These are phyloP conservation scores for Platycheirus albimanus DNA, from an alignment of 2,888 invertebrate genomes.

Conservation along the genomic window DNA sequence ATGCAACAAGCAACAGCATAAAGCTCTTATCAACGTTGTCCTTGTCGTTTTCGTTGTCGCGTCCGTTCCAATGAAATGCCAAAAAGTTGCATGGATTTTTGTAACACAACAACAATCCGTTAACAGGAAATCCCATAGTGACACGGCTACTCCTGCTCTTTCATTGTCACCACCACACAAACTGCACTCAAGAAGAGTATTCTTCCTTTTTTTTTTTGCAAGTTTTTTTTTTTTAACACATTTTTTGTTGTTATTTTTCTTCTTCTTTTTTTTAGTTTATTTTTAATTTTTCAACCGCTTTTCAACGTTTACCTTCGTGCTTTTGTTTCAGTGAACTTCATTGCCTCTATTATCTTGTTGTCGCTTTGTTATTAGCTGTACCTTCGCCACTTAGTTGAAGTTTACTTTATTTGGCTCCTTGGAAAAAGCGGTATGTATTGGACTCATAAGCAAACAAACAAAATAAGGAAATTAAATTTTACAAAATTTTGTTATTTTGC, in stretches of 20 bases:
- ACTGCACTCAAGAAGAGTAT: conserved; percentile 58
- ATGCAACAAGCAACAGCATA: conserved; percentile 27
- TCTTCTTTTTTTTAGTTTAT: conserved; percentile 31
- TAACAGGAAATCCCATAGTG: conserved; percentile 67
- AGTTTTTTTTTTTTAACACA: conserved; percentile 6
- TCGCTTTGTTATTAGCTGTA: conserved; percentile 69
- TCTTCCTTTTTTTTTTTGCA: conserved; percentile 20
- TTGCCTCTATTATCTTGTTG: conserved; percentile 73
- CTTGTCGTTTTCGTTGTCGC: no score
- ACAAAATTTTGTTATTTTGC: no score
- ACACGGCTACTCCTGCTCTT: conserved; percentile 27
- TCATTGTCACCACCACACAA: conserved; percentile 19
- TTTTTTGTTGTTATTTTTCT: conserved; percentile 11
- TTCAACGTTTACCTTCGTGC: conserved; percentile 49
- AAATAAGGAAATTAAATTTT: neutral
- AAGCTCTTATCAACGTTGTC: conserved; percentile 2
- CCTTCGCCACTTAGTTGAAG: conserved; percentile 33
- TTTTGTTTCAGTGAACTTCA: conserved; percentile 71
- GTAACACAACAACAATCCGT: conserved; percentile 7
- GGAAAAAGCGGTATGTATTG: neutral
- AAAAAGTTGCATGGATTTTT: conserved; percentile 31
- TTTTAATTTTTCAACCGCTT: conserved; percentile 53
- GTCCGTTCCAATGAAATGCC: conserved; percentile 13
- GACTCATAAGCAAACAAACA: neutral
- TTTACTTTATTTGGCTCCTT: conserved; percentile 30